Conservation (phyloP, 2,797 vertebrate species). For the Meda fulgida region DNA sequence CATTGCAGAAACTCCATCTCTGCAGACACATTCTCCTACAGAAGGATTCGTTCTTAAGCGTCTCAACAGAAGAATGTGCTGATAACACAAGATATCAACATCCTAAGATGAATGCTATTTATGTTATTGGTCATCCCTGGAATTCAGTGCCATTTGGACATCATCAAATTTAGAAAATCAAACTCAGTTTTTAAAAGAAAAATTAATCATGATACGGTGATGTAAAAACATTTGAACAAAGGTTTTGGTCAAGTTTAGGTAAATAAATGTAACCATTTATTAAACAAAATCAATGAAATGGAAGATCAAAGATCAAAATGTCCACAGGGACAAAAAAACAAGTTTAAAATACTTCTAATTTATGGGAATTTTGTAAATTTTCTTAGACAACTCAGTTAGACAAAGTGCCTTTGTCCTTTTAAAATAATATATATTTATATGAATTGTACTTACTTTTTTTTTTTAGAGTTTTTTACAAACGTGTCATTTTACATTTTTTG, state of each 20-base stretch:
- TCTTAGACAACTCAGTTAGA: too few relatives aligned
- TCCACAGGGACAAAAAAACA: background rate
- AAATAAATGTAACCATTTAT: background rate
- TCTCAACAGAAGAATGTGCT: background rate
- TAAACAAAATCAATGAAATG: background rate
- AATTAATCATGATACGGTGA: background rate
- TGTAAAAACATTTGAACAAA: background rate
- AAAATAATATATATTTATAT: too few relatives aligned
- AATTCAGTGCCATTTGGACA: background rate
- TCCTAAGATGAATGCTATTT: too few relatives aligned
- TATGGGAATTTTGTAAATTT: too few relatives aligned
- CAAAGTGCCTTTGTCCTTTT: too few relatives aligned
- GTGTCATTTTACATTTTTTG: too few relatives aligned
- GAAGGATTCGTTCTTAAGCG: background rate
- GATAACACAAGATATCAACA: too few relatives aligned
- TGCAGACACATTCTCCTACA: constrained; percentile 79
- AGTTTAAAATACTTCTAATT: background rate
- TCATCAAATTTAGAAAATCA: background rate
- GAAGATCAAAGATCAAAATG: background rate
- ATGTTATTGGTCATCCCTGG: background rate
- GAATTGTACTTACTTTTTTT: too few relatives aligned
- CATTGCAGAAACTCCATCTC: constrained; percentile 81
- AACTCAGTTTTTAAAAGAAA: background rate
- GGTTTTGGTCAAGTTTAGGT: background rate
- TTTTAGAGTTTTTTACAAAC: too few relatives aligned